These are phyloP conservation scores for Ips nitidus DNA, from an alignment of 1,140 invertebrate species.

Conservation along the genomic window DNA sequence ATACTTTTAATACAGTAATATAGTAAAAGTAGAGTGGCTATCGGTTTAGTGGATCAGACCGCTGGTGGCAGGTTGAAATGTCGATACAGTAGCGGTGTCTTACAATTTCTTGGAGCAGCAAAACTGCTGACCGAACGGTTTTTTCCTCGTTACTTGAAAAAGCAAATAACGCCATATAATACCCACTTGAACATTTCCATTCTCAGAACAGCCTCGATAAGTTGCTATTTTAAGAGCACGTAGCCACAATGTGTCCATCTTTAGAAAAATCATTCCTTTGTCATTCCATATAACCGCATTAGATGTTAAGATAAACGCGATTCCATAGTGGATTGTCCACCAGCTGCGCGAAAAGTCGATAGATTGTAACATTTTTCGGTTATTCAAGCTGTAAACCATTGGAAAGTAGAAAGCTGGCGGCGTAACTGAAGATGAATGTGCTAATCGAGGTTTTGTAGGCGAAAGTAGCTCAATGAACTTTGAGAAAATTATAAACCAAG, in stretches of 20 bases:
- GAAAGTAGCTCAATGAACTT: constrained; percentile 5
- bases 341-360: not conserved
- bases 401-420: constrained; percentile 1
- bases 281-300: too few relatives aligned
- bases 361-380: not conserved
- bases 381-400: not conserved
- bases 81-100: not conserved
- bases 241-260: too few relatives aligned
- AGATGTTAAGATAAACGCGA: too few relatives aligned
- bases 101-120: not conserved
- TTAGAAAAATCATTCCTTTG: too few relatives aligned
- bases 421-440: not conserved
- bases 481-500: not conserved
- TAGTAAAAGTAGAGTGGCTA: too few relatives aligned
- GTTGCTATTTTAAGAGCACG: not conserved
- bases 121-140: not conserved
- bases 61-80: not conserved
- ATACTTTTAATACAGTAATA: too few relatives aligned
- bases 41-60: too few relatives aligned
- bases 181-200: not conserved
- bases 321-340: too few relatives aligned
- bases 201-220: not conserved
- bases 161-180: not conserved
- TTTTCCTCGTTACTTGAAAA: not conserved
- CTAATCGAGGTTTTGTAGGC: not conserved